Evolutionary conservation across 2,888 invertebrate species (phyloP), one percentile per base, ranked within the genome.

Genomic region (Drosophila subquinaria): DNA sequence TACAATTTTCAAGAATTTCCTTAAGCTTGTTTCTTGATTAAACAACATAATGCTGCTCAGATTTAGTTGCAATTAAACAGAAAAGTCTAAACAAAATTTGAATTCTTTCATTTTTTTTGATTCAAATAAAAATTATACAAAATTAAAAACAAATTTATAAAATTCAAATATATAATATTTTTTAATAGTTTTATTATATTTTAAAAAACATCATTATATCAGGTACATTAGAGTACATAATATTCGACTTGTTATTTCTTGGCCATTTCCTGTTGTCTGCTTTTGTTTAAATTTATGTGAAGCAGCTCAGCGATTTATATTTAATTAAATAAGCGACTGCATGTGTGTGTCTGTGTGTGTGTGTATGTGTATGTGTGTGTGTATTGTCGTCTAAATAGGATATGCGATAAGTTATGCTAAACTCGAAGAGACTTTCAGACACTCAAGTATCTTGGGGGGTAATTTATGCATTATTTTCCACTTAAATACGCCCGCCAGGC

Each of bases 401-500:
- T 79, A 81, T 85, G 88, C 73, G 88, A 85, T 88, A 85, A 85
- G 77, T 81, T 81, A 85, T 85, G 82, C 71, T 64, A 67, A 69
- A 72, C 42, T 66, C 30, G 20, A 33, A 56, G 53, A 68, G 51
- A 43, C 43, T 62, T 59, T 53, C 62, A 79, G 55, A 68, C 61
- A 52, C 53, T 80, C 68, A 65, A 73, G 76, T 76, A 71, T 72
- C 79, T 73, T 48, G 67, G 68, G 72, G 75, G 69, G 76, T 81
- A 88, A 85, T 86, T 88, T 85, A 85, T 88, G 85, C 81, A 77
- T 88, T 85, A 88, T 85, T 88, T 88, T 85, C 73, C 71, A 82
- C 82, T 82, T 73, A 69, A 68, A 69, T 68, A 76, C 73, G 65
- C 81, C 65, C 68, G 30, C 50, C 61, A 72, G 67, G 55, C 65